Conservation (phyloP, 1,140 invertebrate genomes). For the Drosophila baimaii region DNA sequence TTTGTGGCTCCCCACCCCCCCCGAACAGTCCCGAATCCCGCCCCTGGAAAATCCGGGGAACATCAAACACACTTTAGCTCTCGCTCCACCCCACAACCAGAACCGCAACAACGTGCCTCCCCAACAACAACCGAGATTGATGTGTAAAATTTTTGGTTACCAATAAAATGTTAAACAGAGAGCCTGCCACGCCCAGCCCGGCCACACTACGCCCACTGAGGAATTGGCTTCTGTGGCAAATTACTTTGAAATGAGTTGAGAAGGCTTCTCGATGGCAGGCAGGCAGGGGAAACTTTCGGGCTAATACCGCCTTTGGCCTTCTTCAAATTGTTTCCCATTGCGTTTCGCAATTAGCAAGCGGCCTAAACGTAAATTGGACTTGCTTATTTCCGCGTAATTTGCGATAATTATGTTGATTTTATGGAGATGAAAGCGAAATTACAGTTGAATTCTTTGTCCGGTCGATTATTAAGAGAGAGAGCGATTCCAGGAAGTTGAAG, state of each 20-base stretch:
- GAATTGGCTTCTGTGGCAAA: constrained; percentile 62
- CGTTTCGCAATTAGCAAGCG: constrained; percentile 64
- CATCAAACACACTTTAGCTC: constrained; percentile 75
- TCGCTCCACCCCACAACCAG: constrained; percentile 21
- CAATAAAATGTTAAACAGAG: constrained; percentile 76
- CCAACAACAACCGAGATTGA: constrained; percentile 57
- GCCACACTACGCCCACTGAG: constrained; percentile 7
- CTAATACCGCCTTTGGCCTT: constrained; percentile 29
- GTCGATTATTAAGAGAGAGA: constrained; percentile 9
- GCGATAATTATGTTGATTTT: constrained; percentile 80
- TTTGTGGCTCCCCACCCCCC: constrained; percentile 11
- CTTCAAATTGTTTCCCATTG: constrained; percentile 61
- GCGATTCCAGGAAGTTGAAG: background rate
- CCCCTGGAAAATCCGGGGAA: constrained; percentile 54
- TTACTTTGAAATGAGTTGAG: constrained; percentile 77
- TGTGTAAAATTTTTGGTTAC: constrained; percentile 80
- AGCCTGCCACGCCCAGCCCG: constrained; percentile 11
- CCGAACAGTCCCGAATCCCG: too few species aligned
- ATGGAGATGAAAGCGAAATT: constrained; percentile 54
- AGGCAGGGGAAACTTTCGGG: constrained; percentile 54
- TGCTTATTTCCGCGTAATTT: constrained; percentile 72
- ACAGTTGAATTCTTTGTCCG: constrained; percentile 30
- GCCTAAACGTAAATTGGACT: constrained; percentile 37
- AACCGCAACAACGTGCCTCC: constrained; percentile 31
- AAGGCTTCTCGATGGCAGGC: background rate